A percentile compares a stretch with the other conserved stretches of the same genome.
phyloP scores from a whole-genome alignment of 2,797 vertebrate genomes.

The Lithobates pipiens region DNA sequence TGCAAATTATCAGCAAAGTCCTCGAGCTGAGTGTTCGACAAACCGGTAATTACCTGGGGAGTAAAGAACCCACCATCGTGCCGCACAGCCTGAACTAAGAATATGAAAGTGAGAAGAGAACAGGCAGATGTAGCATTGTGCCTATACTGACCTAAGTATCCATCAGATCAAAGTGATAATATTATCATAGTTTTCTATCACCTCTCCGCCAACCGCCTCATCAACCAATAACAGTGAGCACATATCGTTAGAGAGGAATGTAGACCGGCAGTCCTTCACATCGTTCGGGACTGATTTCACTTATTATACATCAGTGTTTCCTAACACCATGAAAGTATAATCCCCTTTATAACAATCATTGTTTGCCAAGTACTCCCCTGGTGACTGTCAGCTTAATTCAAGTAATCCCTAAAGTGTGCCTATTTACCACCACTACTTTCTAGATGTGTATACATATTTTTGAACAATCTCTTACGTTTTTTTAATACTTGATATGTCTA shows the following conservation, averaged over 20 bases:
- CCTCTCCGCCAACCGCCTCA: background rate
- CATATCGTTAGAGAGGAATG: background rate
- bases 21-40: slow-evolving; percentile 44
- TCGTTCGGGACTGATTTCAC: no score
- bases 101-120: background rate
- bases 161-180: background rate
- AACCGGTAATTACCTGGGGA: slow-evolving; percentile 59
- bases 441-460: no score
- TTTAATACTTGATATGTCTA: no score
- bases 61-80: slow-evolving; percentile 36
- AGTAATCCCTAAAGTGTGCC: no score
- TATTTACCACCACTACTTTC: no score
- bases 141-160: background rate
- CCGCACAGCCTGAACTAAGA: slow-evolving; percentile 1
- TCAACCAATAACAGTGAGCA: slow-evolving; percentile 12
- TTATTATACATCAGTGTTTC: no score
- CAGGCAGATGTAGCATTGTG: slow-evolving; percentile 1
- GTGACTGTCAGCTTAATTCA: no score
- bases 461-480: no score
- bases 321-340: no score
- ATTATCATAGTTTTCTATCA: background rate
- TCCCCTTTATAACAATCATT: no score
- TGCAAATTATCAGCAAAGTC: slow-evolving; percentile 56
- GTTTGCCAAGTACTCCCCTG: no score
- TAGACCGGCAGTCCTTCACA: no score